Conservation (phyloP, 2,888 invertebrate species). For the Rotaria magnacalcarata region DNA sequence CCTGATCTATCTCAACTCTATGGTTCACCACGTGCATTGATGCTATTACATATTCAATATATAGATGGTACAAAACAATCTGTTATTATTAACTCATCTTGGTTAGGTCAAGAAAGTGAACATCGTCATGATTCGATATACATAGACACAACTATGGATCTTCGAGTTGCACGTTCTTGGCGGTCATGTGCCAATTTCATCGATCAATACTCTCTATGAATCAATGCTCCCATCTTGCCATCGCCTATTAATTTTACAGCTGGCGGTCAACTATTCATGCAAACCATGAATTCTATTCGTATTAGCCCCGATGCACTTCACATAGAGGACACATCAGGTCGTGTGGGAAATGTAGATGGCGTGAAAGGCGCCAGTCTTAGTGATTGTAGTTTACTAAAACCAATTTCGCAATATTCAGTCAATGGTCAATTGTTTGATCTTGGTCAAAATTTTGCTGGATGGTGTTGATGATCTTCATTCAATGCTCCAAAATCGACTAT, state of each 20-base stretch:
- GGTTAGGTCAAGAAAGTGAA: not conserved
- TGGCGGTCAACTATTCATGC: not conserved
- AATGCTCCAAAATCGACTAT: not conserved
- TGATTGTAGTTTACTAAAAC: not conserved
- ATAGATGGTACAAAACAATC: too few species aligned
- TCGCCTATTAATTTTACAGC: not conserved
- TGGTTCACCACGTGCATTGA: not conserved
- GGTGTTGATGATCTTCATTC: not conserved
- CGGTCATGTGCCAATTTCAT: not conserved
- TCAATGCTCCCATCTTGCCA: not conserved
- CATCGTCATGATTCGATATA: not conserved
- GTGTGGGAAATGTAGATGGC: not conserved
- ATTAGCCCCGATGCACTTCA: not conserved
- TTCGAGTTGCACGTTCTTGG: not conserved
- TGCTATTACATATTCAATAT: not conserved
- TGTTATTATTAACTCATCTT: not conserved
- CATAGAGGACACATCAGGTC: not conserved
- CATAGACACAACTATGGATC: not conserved
- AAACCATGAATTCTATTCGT: not conserved
- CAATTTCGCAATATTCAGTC: not conserved
- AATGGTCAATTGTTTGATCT: not conserved
- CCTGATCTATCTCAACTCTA: not conserved
- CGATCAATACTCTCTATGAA: not conserved
- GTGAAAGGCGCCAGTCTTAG: not conserved
- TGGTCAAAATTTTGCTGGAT: constrained; percentile 1